Base-by-base conservation (phyloP, 2,113 vertebrate species). In the Sprattus sprattus region DNA sequence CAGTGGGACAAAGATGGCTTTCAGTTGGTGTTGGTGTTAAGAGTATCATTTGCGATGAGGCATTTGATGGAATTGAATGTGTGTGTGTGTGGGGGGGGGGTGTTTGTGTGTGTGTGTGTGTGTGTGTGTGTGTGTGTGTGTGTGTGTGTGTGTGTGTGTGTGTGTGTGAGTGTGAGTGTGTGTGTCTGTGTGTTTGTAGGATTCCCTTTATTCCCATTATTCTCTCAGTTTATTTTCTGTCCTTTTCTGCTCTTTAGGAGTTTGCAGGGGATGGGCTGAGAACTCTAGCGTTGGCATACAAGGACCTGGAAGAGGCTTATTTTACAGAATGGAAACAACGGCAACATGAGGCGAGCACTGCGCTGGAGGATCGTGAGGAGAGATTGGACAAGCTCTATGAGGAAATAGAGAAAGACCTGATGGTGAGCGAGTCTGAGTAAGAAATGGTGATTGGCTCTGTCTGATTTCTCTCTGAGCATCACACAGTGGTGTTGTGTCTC, bases 261-360 rank as follows among this genome's bases (percentile, higher is more conserved):
- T 99, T 97, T 96, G 97, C 98, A 9, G 95, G 94, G 4, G 97
- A 99, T 39, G 98, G 97, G 39, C 92, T 99, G 85, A 95, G 97
- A 81, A 99, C 98, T 0, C 95, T 99, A 0, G 96, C 95, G 8
- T 92, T 99, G 82, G 97, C 98, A 85, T 98, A 97, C 85, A 97
- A 96, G 87, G 95, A 96, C 87, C 18, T 99, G 91, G 96, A 97
- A 0, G 91, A 95, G 85, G 88, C 90, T 0, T 97, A 96, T 91
- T 98, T 96, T 87, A 83, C 81, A 46, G 85, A 91, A 10, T 99
- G 98, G 98, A 94, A 88, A 87, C 91, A 83, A 88, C 97, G 96
- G 67, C 96, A 98, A 89, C 95, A 94, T 46, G 95, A 96, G 93
- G 97, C 96, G 81, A 97, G 92, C 92, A 95, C 93, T 0, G 86